These are phyloP conservation scores for Melipona quadrifasciata DNA, from an alignment of 1,140 invertebrate species.

Conservation along the genomic window DNA sequence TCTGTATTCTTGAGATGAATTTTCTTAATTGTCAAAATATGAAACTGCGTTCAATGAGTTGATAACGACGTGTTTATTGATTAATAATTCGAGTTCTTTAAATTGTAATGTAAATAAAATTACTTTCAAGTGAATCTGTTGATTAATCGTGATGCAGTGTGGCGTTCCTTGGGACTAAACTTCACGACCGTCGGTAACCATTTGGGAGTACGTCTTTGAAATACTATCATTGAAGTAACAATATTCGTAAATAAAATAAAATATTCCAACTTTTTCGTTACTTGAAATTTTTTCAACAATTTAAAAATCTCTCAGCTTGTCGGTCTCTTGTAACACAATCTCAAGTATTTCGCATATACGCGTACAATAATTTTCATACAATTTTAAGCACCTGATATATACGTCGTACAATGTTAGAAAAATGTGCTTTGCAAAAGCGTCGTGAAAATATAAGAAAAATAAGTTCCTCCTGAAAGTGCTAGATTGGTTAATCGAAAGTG, in stretches of 20 bases:
- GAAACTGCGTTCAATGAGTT: background rate
- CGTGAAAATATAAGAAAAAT: background rate
- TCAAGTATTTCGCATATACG: background rate
- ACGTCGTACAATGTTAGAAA: too few species aligned
- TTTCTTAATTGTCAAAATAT: background rate
- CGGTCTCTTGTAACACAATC: background rate
- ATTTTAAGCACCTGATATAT: background rate
- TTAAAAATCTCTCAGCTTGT: too few species aligned
- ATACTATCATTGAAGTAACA: background rate
- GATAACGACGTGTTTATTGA: background rate
- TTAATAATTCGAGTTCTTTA: background rate
- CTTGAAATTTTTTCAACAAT: background rate
- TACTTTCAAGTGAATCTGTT: background rate
- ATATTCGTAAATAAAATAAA: background rate
- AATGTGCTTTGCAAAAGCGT: background rate
- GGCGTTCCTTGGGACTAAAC: constrained; percentile 20
- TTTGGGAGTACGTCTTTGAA: background rate
- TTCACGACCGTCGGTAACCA: constrained; percentile 39
- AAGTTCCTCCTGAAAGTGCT: background rate
- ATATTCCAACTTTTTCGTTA: background rate
- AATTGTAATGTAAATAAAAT: background rate
- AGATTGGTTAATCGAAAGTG: background rate
- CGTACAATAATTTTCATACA: background rate
- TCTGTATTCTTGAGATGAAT: too few species aligned
- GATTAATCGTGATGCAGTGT: background rate